Conservation (phyloP, 2,797 vertebrate species). For the Eremophila alpestris region DNA sequence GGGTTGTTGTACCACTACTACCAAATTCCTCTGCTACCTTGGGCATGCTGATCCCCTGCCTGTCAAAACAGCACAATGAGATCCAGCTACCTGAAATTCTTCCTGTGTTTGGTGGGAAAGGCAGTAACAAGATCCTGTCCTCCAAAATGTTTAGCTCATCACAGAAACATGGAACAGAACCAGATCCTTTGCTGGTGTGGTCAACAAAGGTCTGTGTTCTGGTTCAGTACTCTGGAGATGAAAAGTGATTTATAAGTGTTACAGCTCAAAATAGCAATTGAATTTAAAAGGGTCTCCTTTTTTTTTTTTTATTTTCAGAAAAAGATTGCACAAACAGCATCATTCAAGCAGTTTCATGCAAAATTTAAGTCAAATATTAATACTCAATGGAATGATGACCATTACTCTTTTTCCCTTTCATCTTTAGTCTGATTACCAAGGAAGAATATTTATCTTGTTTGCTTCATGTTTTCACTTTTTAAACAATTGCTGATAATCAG, state of each 20-base stretch:
- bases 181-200: not conserved
- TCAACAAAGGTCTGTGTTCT: not conserved
- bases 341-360: not conserved
- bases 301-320: not conserved
- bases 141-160: not conserved
- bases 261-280: not conserved
- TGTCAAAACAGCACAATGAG: not conserved
- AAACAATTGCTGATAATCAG: not conserved
- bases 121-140: not conserved
- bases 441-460: not conserved
- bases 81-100: not conserved
- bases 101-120: not conserved
- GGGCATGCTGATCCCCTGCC: not conserved
- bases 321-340: not conserved
- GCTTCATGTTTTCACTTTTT: not conserved
- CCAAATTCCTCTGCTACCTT: not conserved
- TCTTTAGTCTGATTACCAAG: not conserved
- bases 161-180: not conserved
- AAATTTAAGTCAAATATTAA: not conserved
- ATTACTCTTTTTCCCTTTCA: not conserved
- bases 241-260: not conserved
- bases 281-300: not conserved
- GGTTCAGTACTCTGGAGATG: not conserved
- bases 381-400: not conserved
- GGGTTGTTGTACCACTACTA: not conserved